Evolutionary conservation across 2,888 invertebrate genomes (phyloP), one percentile per base, ranked within the genome.

Genomic region (Aporophyla lueneburgensis): DNA sequence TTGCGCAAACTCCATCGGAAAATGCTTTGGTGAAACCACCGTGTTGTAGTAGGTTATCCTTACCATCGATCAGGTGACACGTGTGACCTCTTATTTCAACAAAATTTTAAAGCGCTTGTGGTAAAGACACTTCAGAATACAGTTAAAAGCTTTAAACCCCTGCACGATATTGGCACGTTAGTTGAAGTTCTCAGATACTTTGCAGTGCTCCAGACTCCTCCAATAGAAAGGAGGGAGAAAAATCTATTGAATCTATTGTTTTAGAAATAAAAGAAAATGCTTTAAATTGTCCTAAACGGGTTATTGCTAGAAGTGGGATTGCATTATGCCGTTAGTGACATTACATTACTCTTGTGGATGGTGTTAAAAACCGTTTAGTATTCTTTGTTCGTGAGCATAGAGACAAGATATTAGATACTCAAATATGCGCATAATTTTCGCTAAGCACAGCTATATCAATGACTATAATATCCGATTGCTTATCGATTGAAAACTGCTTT

Each of bases 401-500:
- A 61, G 51, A 71, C 46, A 77, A 73, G 59, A 67, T 66, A 58
- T 66, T 69, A 21, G 43, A n/a, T 53, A 21, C 33, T 78, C 33
- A 72, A 81, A 71, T 72, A 58, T 78, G 74, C 56, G 19, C 74
- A 78, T 62, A 51, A 62, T 74, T 76, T 68, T 63, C 27, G 21
- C 59, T 75, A 73, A 76, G 65, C 68, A 61, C 56, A 14, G 10
- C 33, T 68, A 73, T 80, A 84, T 76, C 65, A 76, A 81, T 76
- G 80, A 80, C 77, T 83, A 84, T 88, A 76, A 88, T 87, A 87
- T 91, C 87, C 84, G 90, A 92, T 92, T 90, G 89, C 85, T 88
- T 91, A 94, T 93, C 91, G 91, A 93, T 91, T 91, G 85, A 88
- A 87, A 88, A 88, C 81, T 91, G 90, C 91, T 93, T 93, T 93